A percentile compares a stretch with the other conserved stretches of the same genome.
phyloP scores from a whole-genome alignment of 2,113 vertebrate genomes.

The Acrocephalus kingi region DNA sequence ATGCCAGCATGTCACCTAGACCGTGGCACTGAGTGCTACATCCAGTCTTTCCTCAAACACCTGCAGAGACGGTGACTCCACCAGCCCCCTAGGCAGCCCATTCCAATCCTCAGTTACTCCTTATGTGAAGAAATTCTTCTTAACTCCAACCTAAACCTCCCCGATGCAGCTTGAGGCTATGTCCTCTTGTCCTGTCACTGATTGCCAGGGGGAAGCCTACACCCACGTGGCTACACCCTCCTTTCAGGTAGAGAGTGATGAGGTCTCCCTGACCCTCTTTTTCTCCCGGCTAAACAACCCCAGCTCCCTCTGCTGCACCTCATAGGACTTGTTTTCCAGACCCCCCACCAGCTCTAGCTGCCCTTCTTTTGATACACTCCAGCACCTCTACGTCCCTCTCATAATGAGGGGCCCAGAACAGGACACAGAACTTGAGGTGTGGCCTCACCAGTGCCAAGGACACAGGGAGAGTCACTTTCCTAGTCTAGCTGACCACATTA shows the following conservation, averaged over 20 bases:
- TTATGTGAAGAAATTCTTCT: background rate
- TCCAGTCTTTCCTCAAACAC: background rate
- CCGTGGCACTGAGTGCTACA: rapidly evolving
- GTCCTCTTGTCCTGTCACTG: background rate
- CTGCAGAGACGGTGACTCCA: rapidly evolving
- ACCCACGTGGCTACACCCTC: background rate
- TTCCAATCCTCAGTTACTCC: background rate
- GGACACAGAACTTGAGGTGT: background rate
- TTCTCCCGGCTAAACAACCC: background rate
- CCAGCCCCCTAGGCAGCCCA: background rate
- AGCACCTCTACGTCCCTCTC: background rate
- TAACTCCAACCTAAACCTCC: background rate
- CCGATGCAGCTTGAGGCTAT: background rate
- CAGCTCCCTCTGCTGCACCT: background rate
- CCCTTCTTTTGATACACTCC: background rate
- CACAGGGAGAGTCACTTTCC: too few species aligned
- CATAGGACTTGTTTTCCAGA: background rate
- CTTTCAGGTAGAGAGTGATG: background rate
- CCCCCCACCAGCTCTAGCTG: background rate
- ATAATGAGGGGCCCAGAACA: background rate
- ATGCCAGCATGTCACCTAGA: background rate
- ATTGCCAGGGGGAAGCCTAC: background rate
- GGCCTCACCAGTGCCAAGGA: background rate
- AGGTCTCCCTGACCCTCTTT: background rate
- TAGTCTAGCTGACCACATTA: background rate